These are phyloP conservation scores for Xerus rutilus DNA, from an alignment of 2,797 vertebrate genomes.

Conservation along the genomic window DNA sequence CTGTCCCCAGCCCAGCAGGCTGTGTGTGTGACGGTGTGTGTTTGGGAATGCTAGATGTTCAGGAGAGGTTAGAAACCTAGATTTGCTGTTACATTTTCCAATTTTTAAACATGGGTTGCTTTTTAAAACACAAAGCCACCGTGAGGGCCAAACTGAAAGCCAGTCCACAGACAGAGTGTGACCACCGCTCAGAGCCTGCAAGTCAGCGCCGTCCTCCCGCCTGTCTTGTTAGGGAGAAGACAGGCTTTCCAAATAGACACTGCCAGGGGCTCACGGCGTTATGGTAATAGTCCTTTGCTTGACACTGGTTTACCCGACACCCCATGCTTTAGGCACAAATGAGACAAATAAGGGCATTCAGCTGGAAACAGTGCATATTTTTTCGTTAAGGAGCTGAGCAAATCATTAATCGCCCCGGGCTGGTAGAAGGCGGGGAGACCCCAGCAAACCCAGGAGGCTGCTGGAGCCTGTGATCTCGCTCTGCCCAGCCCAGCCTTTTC, in stretches of 20 bases:
- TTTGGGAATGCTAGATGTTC: fast-evolving
- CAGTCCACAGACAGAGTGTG: fast-evolving
- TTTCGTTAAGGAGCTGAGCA: slow-evolving; percentile 11
- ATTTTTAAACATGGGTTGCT: background rate
- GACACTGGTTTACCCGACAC: background rate
- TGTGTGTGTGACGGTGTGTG: fast-evolving
- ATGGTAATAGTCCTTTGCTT: background rate
- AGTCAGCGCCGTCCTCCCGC: fast-evolving
- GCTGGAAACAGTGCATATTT: background rate
- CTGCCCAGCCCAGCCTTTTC: background rate
- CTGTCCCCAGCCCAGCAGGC: background rate
- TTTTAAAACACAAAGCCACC: background rate
- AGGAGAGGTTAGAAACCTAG: background rate
- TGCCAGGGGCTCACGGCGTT: background rate
- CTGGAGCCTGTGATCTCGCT: background rate
- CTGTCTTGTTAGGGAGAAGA: background rate
- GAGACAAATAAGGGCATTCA: slow-evolving; percentile 59
- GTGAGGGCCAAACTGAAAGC: background rate
- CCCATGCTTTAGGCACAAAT: slow-evolving; percentile 37
- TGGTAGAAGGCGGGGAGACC: background rate
- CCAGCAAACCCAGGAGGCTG: background rate
- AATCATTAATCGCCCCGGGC: background rate
- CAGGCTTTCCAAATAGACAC: fast-evolving
- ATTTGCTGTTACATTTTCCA: background rate
- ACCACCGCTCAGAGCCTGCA: fast-evolving